Conservation (phyloP, 2,888 invertebrate genomes). For the Mylabris sibirica region DNA sequence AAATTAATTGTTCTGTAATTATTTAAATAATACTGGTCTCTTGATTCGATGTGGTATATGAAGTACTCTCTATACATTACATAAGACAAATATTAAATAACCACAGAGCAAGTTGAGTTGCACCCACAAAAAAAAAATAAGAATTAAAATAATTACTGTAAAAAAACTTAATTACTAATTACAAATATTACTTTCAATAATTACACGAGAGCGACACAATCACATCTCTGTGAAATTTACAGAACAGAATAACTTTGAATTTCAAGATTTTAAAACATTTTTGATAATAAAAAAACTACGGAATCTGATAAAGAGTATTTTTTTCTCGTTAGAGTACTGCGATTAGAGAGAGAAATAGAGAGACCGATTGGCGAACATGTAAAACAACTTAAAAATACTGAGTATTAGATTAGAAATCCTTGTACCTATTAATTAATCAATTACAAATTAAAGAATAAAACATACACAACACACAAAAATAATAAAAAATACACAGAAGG, state of each 20-base stretch:
- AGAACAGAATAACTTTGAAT: no score
- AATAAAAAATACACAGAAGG: constrained; percentile 33
- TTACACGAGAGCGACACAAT: not conserved
- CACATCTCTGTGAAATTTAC: not conserved
- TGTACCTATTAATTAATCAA: constrained; percentile 16
- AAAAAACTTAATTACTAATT: constrained; percentile 31
- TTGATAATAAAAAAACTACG: not conserved
- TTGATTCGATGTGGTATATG: not conserved
- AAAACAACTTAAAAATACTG: constrained; percentile 31
- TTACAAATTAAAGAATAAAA: constrained; percentile 19
- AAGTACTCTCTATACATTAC: not conserved
- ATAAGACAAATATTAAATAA: constrained; percentile 26
- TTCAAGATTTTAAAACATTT: no score
- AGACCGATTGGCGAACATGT: no score
- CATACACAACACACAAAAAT: constrained; percentile 11
- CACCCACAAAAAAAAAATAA: constrained; percentile 28
- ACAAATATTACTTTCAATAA: constrained; percentile 26
- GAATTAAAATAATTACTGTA: constrained; percentile 12
- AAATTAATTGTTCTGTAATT: constrained; percentile 31
- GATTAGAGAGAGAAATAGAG: no score
- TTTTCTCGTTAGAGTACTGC: constrained; percentile 18
- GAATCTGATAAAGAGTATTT: constrained; percentile 30
- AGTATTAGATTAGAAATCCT: constrained; percentile 27
- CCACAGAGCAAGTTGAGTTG: constrained; percentile 30
- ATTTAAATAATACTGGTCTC: constrained; percentile 35